Conservation (phyloP, 1,140 invertebrate species). For the Lordiphosa clarofinis region DNA sequence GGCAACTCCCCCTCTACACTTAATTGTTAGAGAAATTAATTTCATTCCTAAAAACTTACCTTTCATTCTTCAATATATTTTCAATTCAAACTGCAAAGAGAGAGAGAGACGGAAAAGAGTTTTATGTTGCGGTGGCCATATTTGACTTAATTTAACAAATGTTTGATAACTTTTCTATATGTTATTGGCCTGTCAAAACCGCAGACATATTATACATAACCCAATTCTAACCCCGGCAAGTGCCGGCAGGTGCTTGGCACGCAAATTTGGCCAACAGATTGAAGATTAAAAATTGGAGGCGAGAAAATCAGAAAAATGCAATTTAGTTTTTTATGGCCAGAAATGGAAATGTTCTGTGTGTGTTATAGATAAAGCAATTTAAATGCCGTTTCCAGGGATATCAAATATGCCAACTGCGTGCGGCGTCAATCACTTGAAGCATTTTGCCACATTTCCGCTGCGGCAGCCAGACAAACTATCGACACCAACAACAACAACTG, state of each 20-base stretch:
- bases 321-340: conserved; percentile 45
- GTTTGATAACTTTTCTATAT: conserved; percentile 4
- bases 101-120: not conserved
- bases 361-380: conserved; percentile 71
- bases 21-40: no score
- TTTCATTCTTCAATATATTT: no score
- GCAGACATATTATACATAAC: conserved; percentile 7
- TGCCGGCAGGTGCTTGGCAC: conserved; percentile 62
- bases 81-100: not conserved
- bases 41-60: no score
- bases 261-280: conserved; percentile 22
- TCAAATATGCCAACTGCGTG: conserved; percentile 72
- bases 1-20: not conserved
- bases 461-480: conserved; percentile 44
- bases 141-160: conserved; percentile 35
- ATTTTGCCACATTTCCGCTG: conserved; percentile 54
- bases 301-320: conserved; percentile 50
- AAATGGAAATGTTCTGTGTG: conserved; percentile 11
- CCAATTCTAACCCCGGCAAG: conserved; percentile 32
- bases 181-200: not conserved
- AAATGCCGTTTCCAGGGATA: conserved; percentile 56
- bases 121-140: conserved; percentile 22
- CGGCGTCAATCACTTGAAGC: conserved; percentile 58
- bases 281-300: conserved; percentile 30
- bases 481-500: conserved; percentile 7